Conservation (phyloP, 2,888 invertebrate species). For the Agapostemon virescens region DNA sequence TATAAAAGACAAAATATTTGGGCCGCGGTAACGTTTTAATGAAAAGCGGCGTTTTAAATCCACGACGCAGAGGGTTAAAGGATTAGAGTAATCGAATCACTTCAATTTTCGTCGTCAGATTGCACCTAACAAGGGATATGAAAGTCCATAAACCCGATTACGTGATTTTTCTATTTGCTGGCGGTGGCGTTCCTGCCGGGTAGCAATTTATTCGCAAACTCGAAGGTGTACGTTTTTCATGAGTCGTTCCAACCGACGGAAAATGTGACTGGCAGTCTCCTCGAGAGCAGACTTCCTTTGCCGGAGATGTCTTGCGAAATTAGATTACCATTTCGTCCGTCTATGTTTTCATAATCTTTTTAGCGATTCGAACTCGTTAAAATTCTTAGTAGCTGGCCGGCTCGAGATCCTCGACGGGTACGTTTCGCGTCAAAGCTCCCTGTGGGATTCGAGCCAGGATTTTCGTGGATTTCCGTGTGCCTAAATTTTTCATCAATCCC, state of each 20-base stretch:
- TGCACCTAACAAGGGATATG: constrained; percentile 7
- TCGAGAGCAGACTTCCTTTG: constrained; percentile 16
- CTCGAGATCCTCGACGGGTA: not conserved
- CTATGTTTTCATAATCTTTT: constrained; percentile 34
- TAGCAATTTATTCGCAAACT: not conserved
- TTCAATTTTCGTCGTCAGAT: not conserved
- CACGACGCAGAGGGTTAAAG: not conserved
- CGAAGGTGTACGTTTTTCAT: constrained; percentile 17
- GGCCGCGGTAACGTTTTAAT: not conserved
- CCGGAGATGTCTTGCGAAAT: constrained; percentile 27
- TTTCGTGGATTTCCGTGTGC: not conserved
- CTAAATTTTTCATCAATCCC: constrained; percentile 4
- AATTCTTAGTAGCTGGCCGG: constrained; percentile 10
- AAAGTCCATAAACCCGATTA: constrained; percentile 10
- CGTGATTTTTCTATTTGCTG: not conserved
- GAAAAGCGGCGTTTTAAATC: not conserved
- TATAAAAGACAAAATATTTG: not conserved
- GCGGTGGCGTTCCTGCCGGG: not conserved
- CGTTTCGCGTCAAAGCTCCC: not conserved
- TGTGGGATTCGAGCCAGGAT: not conserved
- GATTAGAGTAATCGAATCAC: not conserved
- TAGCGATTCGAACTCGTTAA: constrained; percentile 34
- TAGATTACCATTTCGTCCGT: constrained; percentile 35
- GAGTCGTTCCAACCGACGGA: constrained; percentile 20
- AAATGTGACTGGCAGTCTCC: constrained; percentile 18